phyloP scores from a whole-genome alignment of 2,888 invertebrate genomes.

The Hirtodrosophila confusa region DNA sequence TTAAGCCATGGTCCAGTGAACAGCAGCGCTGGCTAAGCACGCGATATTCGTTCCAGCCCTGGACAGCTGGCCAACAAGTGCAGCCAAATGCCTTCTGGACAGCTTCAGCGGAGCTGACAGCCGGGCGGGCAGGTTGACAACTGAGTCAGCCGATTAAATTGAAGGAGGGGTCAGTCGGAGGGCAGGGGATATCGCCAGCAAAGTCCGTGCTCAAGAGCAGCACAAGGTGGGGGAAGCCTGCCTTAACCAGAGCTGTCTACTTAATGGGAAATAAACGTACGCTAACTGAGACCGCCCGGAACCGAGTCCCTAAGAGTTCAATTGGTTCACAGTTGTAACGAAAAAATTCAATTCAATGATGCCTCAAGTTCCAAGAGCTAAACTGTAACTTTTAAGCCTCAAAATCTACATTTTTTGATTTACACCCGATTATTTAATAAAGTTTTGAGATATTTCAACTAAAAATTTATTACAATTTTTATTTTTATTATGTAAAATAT shows the following conservation, averaged over 20 bases:
- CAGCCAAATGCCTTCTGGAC: slow-evolving; percentile 54
- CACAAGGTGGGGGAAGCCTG: background rate
- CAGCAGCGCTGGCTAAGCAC: slow-evolving; percentile 57
- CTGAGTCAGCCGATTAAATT: slow-evolving; percentile 53
- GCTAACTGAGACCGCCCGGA: no score
- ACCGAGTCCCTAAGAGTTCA: no score
- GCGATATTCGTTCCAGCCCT: slow-evolving; percentile 63
- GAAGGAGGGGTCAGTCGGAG: background rate
- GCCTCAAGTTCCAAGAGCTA: no score
- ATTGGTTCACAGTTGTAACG: no score
- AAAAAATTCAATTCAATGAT: no score
- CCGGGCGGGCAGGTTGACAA: slow-evolving; percentile 62
- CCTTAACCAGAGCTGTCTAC: background rate
- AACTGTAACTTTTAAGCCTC: no score
- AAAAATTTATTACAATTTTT: no score
- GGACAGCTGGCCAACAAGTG: slow-evolving; percentile 61
- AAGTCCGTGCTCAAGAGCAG: background rate
- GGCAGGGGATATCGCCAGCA: background rate
- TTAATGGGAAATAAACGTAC: background rate
- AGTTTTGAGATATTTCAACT: no score
- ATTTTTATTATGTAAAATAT: no score
- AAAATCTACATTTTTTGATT: no score
- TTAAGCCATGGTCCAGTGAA: slow-evolving; percentile 69
- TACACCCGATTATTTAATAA: no score
- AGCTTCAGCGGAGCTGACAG: slow-evolving; percentile 50